Percentiles rank a stretch among this genome's conserved stretches.
phyloP scores from a whole-genome alignment of 2,113 vertebrate species.

The Hydropotes inermis region DNA sequence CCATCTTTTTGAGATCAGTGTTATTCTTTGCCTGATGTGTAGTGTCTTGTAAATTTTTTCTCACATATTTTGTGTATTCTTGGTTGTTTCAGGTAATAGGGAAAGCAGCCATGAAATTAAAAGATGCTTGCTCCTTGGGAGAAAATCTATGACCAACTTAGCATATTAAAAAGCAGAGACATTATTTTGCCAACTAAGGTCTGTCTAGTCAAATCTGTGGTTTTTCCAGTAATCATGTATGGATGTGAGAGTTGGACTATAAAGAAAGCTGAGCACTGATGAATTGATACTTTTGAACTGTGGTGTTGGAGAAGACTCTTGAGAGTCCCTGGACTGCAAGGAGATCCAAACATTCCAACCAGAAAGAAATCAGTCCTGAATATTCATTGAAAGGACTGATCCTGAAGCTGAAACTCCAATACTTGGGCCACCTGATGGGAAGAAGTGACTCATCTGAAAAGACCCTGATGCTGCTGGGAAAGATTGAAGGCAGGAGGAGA shows the following conservation, averaged over 20 bases:
- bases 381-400: background rate
- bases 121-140: background rate
- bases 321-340: background rate
- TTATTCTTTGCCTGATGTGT: background rate
- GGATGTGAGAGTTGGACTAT: background rate
- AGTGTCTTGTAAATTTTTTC: background rate
- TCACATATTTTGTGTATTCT: background rate
- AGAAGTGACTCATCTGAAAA: background rate
- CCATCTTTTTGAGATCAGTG: background rate
- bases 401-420: background rate
- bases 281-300: background rate
- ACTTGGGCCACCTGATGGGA: background rate
- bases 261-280: rapidly evolving
- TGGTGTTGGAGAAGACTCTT: background rate
- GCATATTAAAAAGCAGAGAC: background rate
- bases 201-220: background rate
- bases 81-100: background rate
- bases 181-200: background rate
- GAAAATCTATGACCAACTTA: background rate
- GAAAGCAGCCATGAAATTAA: background rate
- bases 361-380: background rate
- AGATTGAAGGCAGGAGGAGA: background rate
- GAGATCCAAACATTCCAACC: background rate
- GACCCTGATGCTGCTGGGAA: background rate
- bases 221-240: background rate